Evolutionary conservation across 2,888 invertebrate species (phyloP).

Genomic region (Synergus japonicus): DNA sequence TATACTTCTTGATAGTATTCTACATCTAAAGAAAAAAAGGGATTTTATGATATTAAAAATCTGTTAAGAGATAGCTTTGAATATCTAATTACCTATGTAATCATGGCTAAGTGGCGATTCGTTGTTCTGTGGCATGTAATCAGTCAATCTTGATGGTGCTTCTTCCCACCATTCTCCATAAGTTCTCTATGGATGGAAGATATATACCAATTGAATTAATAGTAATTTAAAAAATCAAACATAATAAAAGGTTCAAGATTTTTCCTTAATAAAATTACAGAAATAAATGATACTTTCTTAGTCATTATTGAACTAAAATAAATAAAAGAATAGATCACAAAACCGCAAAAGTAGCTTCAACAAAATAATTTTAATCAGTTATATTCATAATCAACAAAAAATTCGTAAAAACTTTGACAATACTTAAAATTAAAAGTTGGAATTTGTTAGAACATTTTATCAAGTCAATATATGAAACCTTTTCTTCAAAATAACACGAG

Average conservation of each 20-base stretch:
- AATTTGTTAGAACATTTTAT: not conserved
- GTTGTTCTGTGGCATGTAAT: slow-evolving; percentile 87
- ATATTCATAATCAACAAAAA: not conserved
- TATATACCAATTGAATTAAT: not conserved
- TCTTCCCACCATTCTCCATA: slow-evolving; percentile 92
- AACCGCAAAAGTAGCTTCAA: too few relatives aligned
- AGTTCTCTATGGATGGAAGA: slow-evolving; percentile 81
- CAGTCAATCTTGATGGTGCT: slow-evolving; percentile 84
- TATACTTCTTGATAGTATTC: slow-evolving; percentile 84
- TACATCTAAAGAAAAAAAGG: slow-evolving; percentile 78
- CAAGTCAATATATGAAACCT: not conserved
- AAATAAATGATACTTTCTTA: too few relatives aligned
- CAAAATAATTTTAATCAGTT: too few relatives aligned
- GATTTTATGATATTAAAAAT: not conserved
- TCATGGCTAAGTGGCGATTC: slow-evolving; percentile 85
- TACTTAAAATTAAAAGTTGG: not conserved
- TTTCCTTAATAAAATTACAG: not conserved
- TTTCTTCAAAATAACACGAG: too few relatives aligned
- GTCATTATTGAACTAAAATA: too few relatives aligned
- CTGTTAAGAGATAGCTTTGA: not conserved
- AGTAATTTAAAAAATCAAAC: not conserved
- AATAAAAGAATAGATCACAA: too few relatives aligned
- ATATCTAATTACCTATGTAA: slow-evolving; percentile 84
- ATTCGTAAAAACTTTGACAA: not conserved
- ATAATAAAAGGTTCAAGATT: slow-evolving; percentile 8